These are phyloP conservation scores for Hemibagrus guttatus DNA, from an alignment of 2,797 vertebrate species.

Conservation along the genomic window DNA sequence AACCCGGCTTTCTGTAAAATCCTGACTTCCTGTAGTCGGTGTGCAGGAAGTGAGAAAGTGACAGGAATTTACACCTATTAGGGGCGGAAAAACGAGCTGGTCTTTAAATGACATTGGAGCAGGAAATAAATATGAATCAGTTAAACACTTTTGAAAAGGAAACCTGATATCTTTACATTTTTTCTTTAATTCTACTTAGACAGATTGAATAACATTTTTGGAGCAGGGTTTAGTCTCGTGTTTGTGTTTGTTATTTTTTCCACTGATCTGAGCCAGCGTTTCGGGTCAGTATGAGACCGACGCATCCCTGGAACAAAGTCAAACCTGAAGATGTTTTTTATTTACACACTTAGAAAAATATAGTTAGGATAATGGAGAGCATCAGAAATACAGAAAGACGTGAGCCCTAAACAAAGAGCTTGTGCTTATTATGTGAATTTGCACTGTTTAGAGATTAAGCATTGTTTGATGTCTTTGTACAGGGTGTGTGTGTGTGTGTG, in stretches of 20 bases:
- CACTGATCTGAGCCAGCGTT: background rate
- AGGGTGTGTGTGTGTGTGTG: slow-evolving; percentile 36
- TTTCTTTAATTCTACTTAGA: background rate
- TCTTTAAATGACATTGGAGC: background rate
- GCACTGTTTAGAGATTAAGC: slow-evolving; percentile 20
- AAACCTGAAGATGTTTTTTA: background rate
- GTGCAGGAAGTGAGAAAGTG: background rate
- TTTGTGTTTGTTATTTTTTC: background rate
- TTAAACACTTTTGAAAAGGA: background rate
- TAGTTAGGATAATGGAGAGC: background rate
- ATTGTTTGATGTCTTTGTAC: slow-evolving; percentile 35
- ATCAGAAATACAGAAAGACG: background rate
- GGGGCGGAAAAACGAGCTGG: background rate
- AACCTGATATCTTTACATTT: too few species aligned
- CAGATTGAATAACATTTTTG: background rate
- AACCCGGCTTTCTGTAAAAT: background rate
- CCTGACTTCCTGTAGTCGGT: background rate
- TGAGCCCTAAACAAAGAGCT: slow-evolving; percentile 3
- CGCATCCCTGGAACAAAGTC: background rate
- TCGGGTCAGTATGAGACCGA: background rate
- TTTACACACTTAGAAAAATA: background rate
- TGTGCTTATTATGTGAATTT: slow-evolving; percentile 2
- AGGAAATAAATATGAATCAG: background rate
- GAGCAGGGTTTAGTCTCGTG: background rate
- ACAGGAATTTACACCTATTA: background rate